A percentile compares a stretch with the other conserved stretches of the same genome.
Conservation (phyloP, 2,113 vertebrate species). For the Bubalus kerabau region DNA sequence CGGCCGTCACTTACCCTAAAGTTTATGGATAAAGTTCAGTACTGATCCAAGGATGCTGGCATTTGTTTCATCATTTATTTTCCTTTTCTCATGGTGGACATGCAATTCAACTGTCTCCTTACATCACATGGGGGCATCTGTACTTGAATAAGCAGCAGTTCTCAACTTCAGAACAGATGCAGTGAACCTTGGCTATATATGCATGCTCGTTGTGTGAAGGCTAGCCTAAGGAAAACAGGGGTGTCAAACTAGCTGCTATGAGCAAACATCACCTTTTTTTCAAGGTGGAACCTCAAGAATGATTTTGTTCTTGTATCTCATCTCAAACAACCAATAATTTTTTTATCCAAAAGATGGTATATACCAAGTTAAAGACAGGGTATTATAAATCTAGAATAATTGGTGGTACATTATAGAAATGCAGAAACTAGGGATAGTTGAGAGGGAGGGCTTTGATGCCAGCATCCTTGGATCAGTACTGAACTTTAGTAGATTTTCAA, state of each 20-base stretch:
- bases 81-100: conserved; percentile 75
- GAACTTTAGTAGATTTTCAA: conserved; percentile 47
- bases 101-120: conserved; percentile 68
- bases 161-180: conserved; percentile 62
- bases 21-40: conserved; percentile 76
- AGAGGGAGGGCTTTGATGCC: conserved; percentile 70
- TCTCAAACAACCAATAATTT: conserved; percentile 72
- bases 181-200: conserved; percentile 72
- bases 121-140: conserved; percentile 63
- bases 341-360: conserved; percentile 67
- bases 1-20: conserved; percentile 76
- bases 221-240: conserved; percentile 65
- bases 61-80: conserved; percentile 77
- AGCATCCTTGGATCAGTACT: conserved; percentile 72
- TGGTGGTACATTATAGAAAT: conserved; percentile 65
- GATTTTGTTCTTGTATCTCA: conserved; percentile 80
- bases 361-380: conserved; percentile 72
- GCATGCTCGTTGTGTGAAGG: conserved; percentile 81
- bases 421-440: conserved; percentile 30
- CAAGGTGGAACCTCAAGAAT: conserved; percentile 76
- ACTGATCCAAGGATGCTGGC: conserved; percentile 43
- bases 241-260: conserved; percentile 71
- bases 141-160: conserved; percentile 76
- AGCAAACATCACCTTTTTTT: conserved; percentile 64
- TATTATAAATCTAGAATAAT: conserved; percentile 73